Conservation (phyloP, 2,113 vertebrate genomes). For the Oncorhynchus tshawytscha region DNA sequence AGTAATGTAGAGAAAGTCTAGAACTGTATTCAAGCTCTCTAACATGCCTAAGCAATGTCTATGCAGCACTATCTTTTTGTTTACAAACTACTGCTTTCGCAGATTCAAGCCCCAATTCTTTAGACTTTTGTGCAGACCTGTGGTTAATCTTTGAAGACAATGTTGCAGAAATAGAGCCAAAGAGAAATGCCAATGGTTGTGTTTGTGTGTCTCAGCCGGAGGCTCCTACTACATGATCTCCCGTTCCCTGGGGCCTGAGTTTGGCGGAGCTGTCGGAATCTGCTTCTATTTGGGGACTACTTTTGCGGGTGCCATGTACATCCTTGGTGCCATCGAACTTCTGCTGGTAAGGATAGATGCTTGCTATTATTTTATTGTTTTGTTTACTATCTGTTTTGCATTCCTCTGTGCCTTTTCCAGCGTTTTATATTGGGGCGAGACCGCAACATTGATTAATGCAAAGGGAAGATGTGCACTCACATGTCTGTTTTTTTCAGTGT, state of each 20-base stretch:
- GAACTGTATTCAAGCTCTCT: no score
- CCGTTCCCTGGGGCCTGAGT: slow-evolving; percentile 94
- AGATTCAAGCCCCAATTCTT: neutral
- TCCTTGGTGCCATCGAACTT: slow-evolving; percentile 97
- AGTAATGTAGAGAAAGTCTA: no score
- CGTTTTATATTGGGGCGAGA: neutral
- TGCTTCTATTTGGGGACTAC: slow-evolving; percentile 99
- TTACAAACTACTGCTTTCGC: no score
- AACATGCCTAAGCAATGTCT: no score
- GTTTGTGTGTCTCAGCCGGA: slow-evolving; percentile 78
- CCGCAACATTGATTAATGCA: neutral
- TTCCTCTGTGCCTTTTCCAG: neutral
- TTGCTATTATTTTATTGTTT: neutral
- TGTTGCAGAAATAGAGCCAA: neutral
- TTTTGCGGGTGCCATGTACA: slow-evolving; percentile 98
- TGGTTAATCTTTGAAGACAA: no score
- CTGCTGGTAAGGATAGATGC: slow-evolving; percentile 80
- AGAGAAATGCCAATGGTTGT: neutral
- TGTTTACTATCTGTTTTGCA: neutral
- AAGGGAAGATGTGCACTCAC: no score
- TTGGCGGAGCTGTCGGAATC: slow-evolving; percentile 95
- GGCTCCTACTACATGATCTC: slow-evolving; percentile 99
- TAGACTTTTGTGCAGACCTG: neutral
- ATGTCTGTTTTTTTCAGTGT: neutral
- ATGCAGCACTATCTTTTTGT: no score